A percentile compares a stretch with the other conserved stretches of the same genome.
phyloP scores from a whole-genome alignment of 1,140 invertebrate genomes.

The Zaprionus tsacasi region DNA sequence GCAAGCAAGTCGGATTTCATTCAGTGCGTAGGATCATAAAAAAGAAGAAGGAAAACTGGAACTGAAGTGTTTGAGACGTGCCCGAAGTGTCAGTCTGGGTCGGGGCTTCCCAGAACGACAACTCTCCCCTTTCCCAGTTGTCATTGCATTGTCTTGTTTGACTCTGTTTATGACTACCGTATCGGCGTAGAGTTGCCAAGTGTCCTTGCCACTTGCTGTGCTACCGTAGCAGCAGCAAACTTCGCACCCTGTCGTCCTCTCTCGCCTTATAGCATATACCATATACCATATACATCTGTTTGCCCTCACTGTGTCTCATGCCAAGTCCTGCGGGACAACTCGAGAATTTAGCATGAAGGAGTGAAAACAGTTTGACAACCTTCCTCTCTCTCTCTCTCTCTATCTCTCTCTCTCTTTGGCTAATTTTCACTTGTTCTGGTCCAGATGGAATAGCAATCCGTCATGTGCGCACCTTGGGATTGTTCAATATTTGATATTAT shows the following conservation, averaged over 20 bases:
- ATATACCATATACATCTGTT: slow-evolving; percentile 17
- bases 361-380: slow-evolving; percentile 56
- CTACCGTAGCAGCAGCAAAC: slow-evolving; percentile 27
- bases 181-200: slow-evolving; percentile 42
- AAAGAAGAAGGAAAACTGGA: slow-evolving; percentile 16
- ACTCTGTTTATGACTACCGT: slow-evolving; percentile 60
- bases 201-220: slow-evolving; percentile 53
- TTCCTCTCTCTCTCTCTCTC: neutral
- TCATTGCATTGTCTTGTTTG: slow-evolving; percentile 25
- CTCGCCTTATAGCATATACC: neutral
- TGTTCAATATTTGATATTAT: slow-evolving; percentile 56
- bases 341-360: slow-evolving; percentile 66
- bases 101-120: slow-evolving; percentile 20
- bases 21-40: slow-evolving; percentile 42
- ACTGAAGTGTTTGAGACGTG: slow-evolving; percentile 37
- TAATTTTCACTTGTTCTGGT: slow-evolving; percentile 43
- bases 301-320: slow-evolving; percentile 35
- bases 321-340: slow-evolving; percentile 36
- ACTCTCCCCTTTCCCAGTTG: neutral
- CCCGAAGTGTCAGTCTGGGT: slow-evolving; percentile 19
- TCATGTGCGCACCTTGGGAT: slow-evolving; percentile 46
- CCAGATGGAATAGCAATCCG: slow-evolving; percentile 29
- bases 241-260: slow-evolving; percentile 19
- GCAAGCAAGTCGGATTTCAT: slow-evolving; percentile 29
- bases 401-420: slow-evolving; percentile 2